Evolutionary conservation across 2,113 vertebrate species (phyloP), one percentile per base, ranked within the genome.

Genomic region (Elaphurus davidianus): DNA sequence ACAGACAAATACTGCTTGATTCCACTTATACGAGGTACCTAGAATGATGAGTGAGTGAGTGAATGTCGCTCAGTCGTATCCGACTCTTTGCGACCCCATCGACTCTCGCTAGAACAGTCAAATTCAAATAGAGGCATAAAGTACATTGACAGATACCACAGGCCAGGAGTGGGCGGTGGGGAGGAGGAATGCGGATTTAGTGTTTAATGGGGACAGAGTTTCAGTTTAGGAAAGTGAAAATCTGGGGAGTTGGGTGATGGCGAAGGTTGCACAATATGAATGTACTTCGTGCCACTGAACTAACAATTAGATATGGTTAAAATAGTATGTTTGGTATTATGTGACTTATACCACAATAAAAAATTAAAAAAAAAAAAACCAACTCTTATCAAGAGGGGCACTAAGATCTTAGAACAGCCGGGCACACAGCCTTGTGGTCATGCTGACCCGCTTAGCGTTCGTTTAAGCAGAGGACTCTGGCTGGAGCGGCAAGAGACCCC

Each of bases 401-500:
- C 67, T 27, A 5, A 0, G 23, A 17, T 30, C 14, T 11, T 6
- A 50, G 50, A 2, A 12, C 3, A 62, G 78, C 1, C 12, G 21
- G 3, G 0, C 60, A 7, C 21, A 3, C 2, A 19, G 1, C 2
- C 21, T 2, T 54, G 4, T 0, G 23, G 23, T 14, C 2, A 40
- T 2, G 0, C 17, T 1, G 1, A 13, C 10, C n/a, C 0, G 3
- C 55, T 5, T 2, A 0, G 45, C 2, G 43, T 14, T 43, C 5
- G 4, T 30, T 13, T 3, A 8, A 23, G 43, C 36, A 10, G 40
- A 52, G 27, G 47, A 30, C 33, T 40, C 12, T 3, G 45, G 43
- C 54, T 19, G 11, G 74, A 27, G 19, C 10, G 30, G 33, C 4
- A 2, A 23, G 43, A 50, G 52, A 89, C 60, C 1, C 0, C 0